Conservation (phyloP, 2,888 invertebrate species). For the Lycia hirtaria region DNA sequence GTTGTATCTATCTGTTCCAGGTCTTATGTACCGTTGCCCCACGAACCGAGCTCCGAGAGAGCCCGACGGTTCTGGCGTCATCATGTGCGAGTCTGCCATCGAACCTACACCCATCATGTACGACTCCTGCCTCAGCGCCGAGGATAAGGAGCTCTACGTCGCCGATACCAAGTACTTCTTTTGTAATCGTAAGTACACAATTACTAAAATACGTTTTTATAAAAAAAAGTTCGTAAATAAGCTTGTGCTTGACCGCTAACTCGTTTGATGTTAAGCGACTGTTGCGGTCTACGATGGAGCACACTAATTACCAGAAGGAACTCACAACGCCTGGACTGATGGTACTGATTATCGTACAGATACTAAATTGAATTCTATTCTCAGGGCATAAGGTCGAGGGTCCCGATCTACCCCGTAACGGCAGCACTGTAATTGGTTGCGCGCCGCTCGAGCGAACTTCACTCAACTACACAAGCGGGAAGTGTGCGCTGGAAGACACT, state of each 20-base stretch:
- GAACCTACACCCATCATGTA: conserved; percentile 71
- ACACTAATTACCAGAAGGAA: too few relatives aligned
- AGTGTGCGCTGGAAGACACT: conserved; percentile 72
- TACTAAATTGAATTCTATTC: conserved; percentile 9
- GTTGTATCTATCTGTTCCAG: too few relatives aligned
- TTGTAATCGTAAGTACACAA: conserved; percentile 71
- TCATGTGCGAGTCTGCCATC: conserved; percentile 68
- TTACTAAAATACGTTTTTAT: too few relatives aligned
- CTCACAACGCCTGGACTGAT: too few relatives aligned
- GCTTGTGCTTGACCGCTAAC: too few relatives aligned
- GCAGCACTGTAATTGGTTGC: conserved; percentile 68
- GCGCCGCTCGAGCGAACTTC: conserved; percentile 72
- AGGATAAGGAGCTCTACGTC: conserved; percentile 73
- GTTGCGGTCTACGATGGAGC: too few relatives aligned
- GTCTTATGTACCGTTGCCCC: conserved; percentile 74
- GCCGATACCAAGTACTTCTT: conserved; percentile 76
- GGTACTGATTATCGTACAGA: neutral
- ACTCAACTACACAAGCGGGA: conserved; percentile 68
- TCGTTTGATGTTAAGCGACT: too few relatives aligned
- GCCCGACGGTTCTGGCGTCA: conserved; percentile 72
- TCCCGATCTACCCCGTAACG: conserved; percentile 73
- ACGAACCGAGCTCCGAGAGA: conserved; percentile 73
- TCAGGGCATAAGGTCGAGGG: conserved; percentile 74
- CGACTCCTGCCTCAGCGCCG: conserved; percentile 77
- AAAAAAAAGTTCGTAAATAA: too few relatives aligned